Conservation (phyloP, 2,888 invertebrate species). For the Meiosimyza platycephala region DNA sequence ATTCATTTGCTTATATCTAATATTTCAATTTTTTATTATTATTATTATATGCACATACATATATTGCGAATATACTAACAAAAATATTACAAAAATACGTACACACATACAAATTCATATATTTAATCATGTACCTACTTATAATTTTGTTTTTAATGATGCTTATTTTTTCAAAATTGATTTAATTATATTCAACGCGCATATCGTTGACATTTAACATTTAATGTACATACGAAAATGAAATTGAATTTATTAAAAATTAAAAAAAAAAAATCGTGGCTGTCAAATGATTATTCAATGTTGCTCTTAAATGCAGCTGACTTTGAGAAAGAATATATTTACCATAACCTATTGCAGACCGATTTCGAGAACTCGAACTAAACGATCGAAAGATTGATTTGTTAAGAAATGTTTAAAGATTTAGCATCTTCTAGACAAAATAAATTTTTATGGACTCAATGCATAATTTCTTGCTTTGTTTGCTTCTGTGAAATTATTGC, state of each 20-base stretch:
- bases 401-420: too few relatives aligned
- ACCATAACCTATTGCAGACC: neutral
- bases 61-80: neutral
- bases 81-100: conserved; percentile 9
- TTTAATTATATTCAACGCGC: conserved; percentile 33
- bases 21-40: neutral
- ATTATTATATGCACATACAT: too few relatives aligned
- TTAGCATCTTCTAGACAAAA: too few relatives aligned
- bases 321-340: neutral
- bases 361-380: too few relatives aligned
- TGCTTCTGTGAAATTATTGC: too few relatives aligned
- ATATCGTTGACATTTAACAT: conserved; percentile 35
- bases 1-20: neutral
- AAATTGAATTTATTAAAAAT: conserved; percentile 22
- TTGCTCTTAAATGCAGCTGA: too few relatives aligned
- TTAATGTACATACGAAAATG: conserved; percentile 28
- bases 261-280: conserved; percentile 5
- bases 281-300: too few relatives aligned
- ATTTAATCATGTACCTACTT: neutral
- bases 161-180: conserved; percentile 34
- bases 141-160: conserved; percentile 34
- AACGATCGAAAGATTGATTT: too few relatives aligned
- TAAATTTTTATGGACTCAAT: too few relatives aligned
- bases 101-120: conserved; percentile 7
- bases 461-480: too few relatives aligned